phyloP scores from a whole-genome alignment of 2,888 invertebrate species.

The Polietes domitor region DNA sequence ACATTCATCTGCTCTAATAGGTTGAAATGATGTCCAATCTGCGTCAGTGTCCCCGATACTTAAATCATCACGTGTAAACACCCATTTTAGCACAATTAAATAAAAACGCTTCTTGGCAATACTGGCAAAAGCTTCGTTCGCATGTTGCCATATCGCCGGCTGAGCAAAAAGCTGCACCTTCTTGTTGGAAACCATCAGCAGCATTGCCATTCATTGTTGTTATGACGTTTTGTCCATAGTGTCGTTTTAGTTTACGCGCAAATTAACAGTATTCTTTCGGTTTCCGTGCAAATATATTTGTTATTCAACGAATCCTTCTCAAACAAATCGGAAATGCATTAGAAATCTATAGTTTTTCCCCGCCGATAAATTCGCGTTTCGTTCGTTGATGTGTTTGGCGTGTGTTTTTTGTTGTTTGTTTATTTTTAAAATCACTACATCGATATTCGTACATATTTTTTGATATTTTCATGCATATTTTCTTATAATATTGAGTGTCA shows the following conservation, averaged over 20 bases:
- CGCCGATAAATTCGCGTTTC: not conserved
- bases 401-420: not conserved
- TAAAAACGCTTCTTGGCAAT: no score
- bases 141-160: not conserved
- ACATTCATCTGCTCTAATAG: no score
- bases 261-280: conserved; percentile 3
- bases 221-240: not conserved
- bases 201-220: conserved; percentile 1
- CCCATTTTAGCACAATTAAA: no score
- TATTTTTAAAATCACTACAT: no score
- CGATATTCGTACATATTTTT: no score
- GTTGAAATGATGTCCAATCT: no score
- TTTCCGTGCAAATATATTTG: not conserved
- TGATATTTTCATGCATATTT: not conserved
- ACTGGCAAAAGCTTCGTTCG: not conserved
- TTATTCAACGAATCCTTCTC: not conserved
- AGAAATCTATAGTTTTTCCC: not conserved
- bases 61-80: no score
- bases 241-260: conserved; percentile 25
- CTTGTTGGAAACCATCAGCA: not conserved
- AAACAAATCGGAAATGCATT: not conserved
- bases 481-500: conserved; percentile 5
- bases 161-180: no score
- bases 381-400: not conserved
- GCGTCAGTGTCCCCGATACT: no score